A percentile compares a stretch with the other conserved stretches of the same genome.
Evolutionary conservation across 2,113 vertebrate genomes (phyloP).

Genomic region (Buteo buteo): DNA sequence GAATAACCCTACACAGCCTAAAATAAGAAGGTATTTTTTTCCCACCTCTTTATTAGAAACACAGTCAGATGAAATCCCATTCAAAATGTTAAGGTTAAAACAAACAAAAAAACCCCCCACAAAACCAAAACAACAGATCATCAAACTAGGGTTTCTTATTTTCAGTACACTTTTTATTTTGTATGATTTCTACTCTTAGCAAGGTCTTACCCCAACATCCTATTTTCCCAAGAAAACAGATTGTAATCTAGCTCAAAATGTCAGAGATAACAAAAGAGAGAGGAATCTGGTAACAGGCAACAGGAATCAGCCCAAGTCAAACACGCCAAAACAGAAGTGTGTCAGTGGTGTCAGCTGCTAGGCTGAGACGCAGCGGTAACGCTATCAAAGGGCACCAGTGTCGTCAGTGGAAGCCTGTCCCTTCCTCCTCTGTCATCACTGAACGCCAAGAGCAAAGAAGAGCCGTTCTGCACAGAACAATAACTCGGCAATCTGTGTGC

Average conservation of each 20-base stretch:
- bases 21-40: neutral
- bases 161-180: neutral
- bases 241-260: neutral
- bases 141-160: neutral
- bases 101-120: neutral
- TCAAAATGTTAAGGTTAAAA: neutral
- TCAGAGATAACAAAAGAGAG: neutral
- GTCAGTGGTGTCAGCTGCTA: neutral
- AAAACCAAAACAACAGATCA: neutral
- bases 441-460: neutral
- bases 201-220: neutral
- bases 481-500: neutral
- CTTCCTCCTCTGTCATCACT: conserved; percentile 33
- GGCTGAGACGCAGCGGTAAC: neutral
- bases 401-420: neutral
- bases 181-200: neutral
- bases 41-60: neutral
- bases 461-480: neutral
- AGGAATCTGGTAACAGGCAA: neutral
- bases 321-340: neutral
- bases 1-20: neutral
- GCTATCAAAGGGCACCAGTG: neutral
- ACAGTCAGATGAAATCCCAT: neutral
- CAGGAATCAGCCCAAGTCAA: neutral
- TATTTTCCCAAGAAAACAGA: neutral